Percentiles rank a stretch among this genome's conserved stretches.
Conservation (phyloP, 30 jellyfish, hydroid and myxozoan species). For the Nemopilema nomurai region DNA sequence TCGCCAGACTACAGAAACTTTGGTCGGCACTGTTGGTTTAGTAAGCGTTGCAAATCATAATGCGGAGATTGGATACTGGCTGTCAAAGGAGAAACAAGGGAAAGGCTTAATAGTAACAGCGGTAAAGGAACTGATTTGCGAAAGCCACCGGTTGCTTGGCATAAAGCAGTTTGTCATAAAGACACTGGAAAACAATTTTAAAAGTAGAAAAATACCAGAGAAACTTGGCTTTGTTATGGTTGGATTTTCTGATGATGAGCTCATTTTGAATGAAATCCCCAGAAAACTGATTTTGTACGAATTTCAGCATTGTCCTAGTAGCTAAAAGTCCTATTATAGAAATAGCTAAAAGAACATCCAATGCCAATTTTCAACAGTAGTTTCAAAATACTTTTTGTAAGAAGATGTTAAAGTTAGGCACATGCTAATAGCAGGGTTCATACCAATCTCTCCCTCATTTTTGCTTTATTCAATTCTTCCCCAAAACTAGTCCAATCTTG, state of each 20-base stretch:
- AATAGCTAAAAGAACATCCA: no score
- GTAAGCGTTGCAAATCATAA: not conserved
- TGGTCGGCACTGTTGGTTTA: conserved; percentile 28
- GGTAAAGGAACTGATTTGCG: conserved; percentile 21
- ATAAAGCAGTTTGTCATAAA: conserved; percentile 8
- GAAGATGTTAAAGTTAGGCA: no score
- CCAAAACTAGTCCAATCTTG: no score
- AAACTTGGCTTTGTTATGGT: conserved; percentile 11
- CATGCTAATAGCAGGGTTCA: no score
- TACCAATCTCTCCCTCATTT: no score
- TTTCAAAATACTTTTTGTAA: no score
- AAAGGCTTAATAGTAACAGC: conserved; percentile 12
- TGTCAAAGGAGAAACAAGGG: conserved; percentile 14
- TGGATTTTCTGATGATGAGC: not conserved
- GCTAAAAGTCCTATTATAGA: no score
- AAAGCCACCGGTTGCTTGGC: not conserved
- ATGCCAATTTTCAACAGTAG: no score
- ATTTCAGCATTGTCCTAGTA: no score
- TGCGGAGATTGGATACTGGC: conserved; percentile 41
- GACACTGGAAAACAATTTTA: not conserved
- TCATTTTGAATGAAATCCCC: not conserved
- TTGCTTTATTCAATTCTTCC: no score
- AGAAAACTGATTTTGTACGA: not conserved
- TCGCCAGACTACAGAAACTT: not conserved
- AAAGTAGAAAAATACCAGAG: conserved; percentile 26